A percentile compares a stretch with the other conserved stretches of the same genome.
Conservation (phyloP, 2,888 invertebrate genomes). For the Melanotus villosus region DNA sequence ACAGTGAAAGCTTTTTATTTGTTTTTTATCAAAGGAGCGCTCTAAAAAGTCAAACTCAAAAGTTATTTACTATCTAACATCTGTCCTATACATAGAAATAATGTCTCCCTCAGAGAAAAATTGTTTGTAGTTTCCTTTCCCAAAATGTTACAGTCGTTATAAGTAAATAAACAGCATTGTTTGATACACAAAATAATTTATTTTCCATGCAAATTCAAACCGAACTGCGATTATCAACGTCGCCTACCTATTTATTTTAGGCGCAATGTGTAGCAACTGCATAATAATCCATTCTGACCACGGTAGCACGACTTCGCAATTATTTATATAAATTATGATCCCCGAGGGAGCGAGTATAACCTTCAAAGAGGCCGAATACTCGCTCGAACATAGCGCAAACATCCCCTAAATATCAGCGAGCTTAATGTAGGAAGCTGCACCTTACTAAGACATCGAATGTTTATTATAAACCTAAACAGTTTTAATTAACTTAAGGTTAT, state of each 20-base stretch:
- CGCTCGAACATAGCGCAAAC: too few relatives aligned
- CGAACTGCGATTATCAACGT: background rate
- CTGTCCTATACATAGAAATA: too few relatives aligned
- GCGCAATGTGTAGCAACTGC: slow-evolving; percentile 16
- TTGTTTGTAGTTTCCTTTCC: too few relatives aligned
- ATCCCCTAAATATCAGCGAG: slow-evolving; percentile 33
- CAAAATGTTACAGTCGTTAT: too few relatives aligned
- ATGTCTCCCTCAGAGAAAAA: too few relatives aligned
- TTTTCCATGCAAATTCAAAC: slow-evolving; percentile 9
- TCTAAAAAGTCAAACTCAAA: too few relatives aligned
- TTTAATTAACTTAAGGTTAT: slow-evolving; percentile 33
- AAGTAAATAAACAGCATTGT: too few relatives aligned
- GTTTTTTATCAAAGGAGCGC: too few relatives aligned
- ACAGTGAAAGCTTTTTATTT: too few relatives aligned
- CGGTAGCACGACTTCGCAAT: slow-evolving; percentile 23
- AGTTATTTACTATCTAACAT: too few relatives aligned
- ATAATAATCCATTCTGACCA: slow-evolving; percentile 28
- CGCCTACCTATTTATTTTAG: slow-evolving; percentile 9
- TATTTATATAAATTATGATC: slow-evolving; percentile 35
- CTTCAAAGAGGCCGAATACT: slow-evolving; percentile 26
- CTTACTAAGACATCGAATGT: slow-evolving; percentile 33
- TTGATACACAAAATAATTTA: too few relatives aligned
- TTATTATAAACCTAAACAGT: slow-evolving; percentile 33
- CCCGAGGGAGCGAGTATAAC: slow-evolving; percentile 24
- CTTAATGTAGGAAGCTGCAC: slow-evolving; percentile 19